phyloP scores from a whole-genome alignment of 2,797 vertebrate species.

The Ctenopoma kingsleyae region DNA sequence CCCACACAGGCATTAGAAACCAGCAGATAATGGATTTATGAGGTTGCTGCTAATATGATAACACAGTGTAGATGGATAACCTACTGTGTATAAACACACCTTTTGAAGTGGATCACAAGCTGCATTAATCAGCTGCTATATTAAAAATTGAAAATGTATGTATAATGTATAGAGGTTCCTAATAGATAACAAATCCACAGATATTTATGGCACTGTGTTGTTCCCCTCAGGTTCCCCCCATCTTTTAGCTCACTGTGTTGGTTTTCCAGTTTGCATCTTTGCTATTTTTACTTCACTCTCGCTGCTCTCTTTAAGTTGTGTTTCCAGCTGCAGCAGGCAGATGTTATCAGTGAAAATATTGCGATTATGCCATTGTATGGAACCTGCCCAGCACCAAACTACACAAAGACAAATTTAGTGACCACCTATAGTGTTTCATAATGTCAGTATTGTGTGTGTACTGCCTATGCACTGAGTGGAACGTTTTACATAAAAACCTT shows the following conservation, averaged over 20 bases:
- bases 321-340: too few relatives aligned
- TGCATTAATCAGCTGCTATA: too few relatives aligned
- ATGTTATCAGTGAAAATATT: neutral
- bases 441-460: neutral
- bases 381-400: neutral
- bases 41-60: neutral
- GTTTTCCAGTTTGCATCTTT: neutral
- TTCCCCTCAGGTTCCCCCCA: neutral
- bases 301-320: neutral
- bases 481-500: neutral
- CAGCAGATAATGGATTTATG: conserved; percentile 6
- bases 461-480: neutral
- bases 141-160: neutral
- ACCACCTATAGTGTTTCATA: too few relatives aligned
- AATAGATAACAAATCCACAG: neutral
- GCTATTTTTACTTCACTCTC: neutral
- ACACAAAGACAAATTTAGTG: neutral
- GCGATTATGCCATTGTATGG: neutral
- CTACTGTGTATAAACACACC: neutral
- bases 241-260: neutral
- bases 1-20: neutral
- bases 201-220: too few relatives aligned
- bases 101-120: too few relatives aligned
- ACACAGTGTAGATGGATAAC: neutral
- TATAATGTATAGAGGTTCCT: neutral